These are phyloP conservation scores for Cosmia trapezina DNA, from an alignment of 2,888 invertebrate species.

Conservation along the genomic window DNA sequence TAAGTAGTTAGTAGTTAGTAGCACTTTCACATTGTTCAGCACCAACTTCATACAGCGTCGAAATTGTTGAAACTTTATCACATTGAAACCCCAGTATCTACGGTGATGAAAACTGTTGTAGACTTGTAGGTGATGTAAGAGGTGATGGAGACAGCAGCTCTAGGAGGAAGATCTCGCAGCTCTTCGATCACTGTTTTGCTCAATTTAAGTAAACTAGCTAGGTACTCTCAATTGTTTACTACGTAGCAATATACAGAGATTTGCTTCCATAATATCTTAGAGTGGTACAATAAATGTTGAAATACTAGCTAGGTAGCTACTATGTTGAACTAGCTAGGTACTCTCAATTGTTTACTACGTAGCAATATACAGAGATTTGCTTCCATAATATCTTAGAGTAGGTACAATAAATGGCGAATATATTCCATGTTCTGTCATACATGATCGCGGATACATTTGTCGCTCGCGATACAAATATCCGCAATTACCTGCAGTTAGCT, in stretches of 20 bases:
- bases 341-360: not conserved
- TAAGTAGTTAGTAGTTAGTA: not conserved
- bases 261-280: not conserved
- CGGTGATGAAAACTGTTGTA: not conserved
- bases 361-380: not conserved
- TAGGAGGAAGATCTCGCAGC: not conserved
- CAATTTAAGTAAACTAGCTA: too few relatives aligned
- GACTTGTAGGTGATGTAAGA: too few relatives aligned
- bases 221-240: not conserved
- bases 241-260: conserved; percentile 5
- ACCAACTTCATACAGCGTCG: not conserved
- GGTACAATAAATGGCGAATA: not conserved
- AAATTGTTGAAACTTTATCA: not conserved
- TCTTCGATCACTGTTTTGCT: not conserved
- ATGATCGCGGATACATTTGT: conserved; percentile 15
- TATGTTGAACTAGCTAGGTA: too few relatives aligned
- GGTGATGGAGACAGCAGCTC: not conserved
- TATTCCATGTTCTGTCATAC: not conserved
- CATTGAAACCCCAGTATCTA: not conserved
- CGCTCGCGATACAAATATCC: conserved; percentile 8
- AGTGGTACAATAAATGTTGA: not conserved
- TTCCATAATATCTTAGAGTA: too few relatives aligned
- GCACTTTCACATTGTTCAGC: conserved; percentile 23
- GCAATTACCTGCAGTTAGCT: not conserved
- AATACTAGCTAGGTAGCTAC: too few relatives aligned